These are phyloP conservation scores for Drosophila helvetica DNA, from an alignment of 2,888 invertebrate genomes.

Conservation along the genomic window DNA sequence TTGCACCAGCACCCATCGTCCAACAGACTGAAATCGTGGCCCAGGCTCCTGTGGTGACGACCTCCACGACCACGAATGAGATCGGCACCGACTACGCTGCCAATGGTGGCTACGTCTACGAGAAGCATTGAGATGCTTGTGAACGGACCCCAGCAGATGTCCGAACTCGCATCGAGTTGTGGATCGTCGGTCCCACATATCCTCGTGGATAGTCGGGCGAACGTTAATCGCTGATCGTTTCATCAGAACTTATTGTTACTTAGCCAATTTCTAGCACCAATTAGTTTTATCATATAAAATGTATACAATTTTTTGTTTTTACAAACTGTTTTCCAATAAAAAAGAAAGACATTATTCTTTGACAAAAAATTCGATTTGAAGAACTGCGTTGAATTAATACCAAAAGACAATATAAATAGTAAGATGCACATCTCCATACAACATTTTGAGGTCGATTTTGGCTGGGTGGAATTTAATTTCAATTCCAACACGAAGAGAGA, in stretches of 20 bases:
- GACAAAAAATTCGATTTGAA: conserved; percentile 3
- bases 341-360: neutral
- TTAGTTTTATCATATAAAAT: conserved; percentile 32
- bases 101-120: conserved; percentile 78
- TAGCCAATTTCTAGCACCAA: conserved; percentile 64
- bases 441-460: too few species aligned
- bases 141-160: conserved; percentile 36
- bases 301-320: conserved; percentile 25
- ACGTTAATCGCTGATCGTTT: conserved; percentile 17
- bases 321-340: conserved; percentile 4
- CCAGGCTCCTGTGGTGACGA: conserved; percentile 10
- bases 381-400: too few species aligned
- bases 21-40: neutral
- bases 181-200: too few species aligned
- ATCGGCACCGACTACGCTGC: conserved; percentile 65
- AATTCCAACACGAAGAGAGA: too few species aligned
- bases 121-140: conserved; percentile 45
- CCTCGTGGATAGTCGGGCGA: too few species aligned
- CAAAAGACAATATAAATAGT: too few species aligned
- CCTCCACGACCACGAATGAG: conserved; percentile 22
- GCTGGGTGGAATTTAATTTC: too few species aligned
- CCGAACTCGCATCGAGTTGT: conserved; percentile 54
- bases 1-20: conserved; percentile 10
- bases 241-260: conserved; percentile 38
- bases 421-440: too few species aligned